A percentile compares a stretch with the other conserved stretches of the same genome.
Evolutionary conservation across 2,797 vertebrate species (phyloP).

Genomic region (Coracias cyanogaster): DNA sequence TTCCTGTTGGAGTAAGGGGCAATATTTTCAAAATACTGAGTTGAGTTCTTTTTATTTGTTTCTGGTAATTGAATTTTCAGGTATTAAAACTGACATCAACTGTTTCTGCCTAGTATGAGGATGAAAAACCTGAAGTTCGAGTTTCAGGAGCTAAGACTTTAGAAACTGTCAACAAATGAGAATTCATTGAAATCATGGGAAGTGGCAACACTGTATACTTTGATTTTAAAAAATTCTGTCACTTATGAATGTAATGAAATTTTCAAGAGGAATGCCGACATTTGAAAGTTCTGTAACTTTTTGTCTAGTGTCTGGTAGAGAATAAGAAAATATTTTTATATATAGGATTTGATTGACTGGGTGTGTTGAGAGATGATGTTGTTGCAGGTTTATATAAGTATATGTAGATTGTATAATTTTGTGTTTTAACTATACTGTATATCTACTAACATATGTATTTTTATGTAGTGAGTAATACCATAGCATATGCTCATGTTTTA

Average conservation of each 20-base stretch:
- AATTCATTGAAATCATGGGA: neutral
- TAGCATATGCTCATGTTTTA: constrained; percentile 70
- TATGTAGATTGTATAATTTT: constrained; percentile 56
- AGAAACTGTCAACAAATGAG: neutral
- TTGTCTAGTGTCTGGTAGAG: constrained; percentile 27
- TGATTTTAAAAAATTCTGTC: neutral
- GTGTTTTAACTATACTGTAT: constrained; percentile 61
- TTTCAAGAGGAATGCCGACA: neutral
- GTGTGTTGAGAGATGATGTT: constrained; percentile 47
- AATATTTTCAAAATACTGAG: neutral
- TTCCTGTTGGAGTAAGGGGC: neutral
- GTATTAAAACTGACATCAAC: neutral
- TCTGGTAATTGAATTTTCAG: neutral
- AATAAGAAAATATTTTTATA: constrained; percentile 48
- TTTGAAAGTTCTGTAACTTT: constrained; percentile 39
- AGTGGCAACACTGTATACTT: neutral
- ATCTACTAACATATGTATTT: constrained; percentile 72
- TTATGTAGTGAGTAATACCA: constrained; percentile 71
- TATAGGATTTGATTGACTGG: constrained; percentile 36
- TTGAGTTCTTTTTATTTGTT: neutral
- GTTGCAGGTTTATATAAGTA: constrained; percentile 46
- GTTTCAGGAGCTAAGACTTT: neutral
- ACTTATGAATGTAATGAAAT: neutral
- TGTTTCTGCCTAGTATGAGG: neutral
- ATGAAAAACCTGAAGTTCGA: neutral